phyloP scores from a whole-genome alignment of 2,113 vertebrate genomes.

The Callipepla squamata region DNA sequence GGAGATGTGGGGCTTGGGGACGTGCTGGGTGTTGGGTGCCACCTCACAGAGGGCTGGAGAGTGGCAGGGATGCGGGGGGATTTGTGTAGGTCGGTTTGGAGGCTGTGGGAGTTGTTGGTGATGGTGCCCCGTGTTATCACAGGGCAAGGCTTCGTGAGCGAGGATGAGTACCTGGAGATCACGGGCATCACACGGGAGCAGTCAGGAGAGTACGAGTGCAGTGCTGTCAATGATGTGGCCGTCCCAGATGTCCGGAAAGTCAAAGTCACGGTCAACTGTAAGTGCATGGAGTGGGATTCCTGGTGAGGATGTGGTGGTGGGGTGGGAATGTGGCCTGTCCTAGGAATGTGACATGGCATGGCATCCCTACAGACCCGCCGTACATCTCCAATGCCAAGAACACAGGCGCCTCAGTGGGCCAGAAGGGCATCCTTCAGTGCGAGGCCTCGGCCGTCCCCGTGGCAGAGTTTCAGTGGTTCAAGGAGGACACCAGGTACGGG shows the following conservation, averaged over 20 bases:
- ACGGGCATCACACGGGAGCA: conserved; percentile 91
- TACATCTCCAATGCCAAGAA: conserved; percentile 91
- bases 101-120: neutral
- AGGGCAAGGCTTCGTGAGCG: conserved; percentile 89
- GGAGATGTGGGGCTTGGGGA: rapidly evolving
- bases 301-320: rapidly evolving
- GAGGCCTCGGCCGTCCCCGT: conserved; percentile 92
- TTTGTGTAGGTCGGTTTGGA: neutral
- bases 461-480: conserved; percentile 98
- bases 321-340: rapidly evolving
- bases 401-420: conserved; percentile 88
- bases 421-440: conserved; percentile 93
- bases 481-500: conserved; percentile 90
- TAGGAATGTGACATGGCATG: rapidly evolving
- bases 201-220: conserved; percentile 95
- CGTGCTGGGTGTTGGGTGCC: neutral
- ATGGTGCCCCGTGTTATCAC: neutral
- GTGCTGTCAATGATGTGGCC: conserved; percentile 91
- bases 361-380: conserved; percentile 83
- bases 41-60: neutral
- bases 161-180: conserved; percentile 94
- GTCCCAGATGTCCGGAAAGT: conserved; percentile 88
- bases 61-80: neutral
- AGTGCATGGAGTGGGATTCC: conserved; percentile 31
- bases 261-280: conserved; percentile 95